A percentile compares a stretch with the other conserved stretches of the same genome.
Evolutionary conservation across 2,888 invertebrate genomes (phyloP).

Genomic region (Teleogryllus oceanicus): DNA sequence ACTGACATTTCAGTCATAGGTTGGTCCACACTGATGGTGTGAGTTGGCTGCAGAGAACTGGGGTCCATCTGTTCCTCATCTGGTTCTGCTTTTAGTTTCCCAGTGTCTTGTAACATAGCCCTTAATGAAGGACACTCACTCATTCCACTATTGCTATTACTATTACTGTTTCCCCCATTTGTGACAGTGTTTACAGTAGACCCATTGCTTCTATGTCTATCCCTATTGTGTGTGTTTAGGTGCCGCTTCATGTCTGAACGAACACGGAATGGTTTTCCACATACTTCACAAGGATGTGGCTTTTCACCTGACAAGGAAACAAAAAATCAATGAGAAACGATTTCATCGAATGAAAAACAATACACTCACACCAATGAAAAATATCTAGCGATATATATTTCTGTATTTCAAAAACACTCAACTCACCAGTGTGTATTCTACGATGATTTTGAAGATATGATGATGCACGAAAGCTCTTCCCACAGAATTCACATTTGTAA

Average conservation of each 20-base stretch:
- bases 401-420: not conserved
- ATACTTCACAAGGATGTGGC: constrained; percentile 70
- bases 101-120: not conserved
- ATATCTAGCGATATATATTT: not conserved
- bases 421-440: constrained; percentile 74
- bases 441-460: constrained; percentile 81
- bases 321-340: not conserved
- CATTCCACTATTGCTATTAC: constrained; percentile 12
- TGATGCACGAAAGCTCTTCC: constrained; percentile 79
- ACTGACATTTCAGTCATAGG: constrained; percentile 32
- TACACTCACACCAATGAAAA: constrained; percentile 1
- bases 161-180: constrained; percentile 21
- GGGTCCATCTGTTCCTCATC: constrained; percentile 26
- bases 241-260: constrained; percentile 81
- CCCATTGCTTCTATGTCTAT: constrained; percentile 31
- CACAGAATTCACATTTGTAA: constrained; percentile 81
- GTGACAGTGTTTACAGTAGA: not conserved
- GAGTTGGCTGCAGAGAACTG: constrained; percentile 21
- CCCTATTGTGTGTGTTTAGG: constrained; percentile 61
- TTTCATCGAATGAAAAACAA: not conserved
- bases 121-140: constrained; percentile 4
- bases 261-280: constrained; percentile 78
- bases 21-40: constrained; percentile 29
- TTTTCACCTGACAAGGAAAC: constrained; percentile 59
- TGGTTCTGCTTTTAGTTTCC: constrained; percentile 28